Percentiles rank a stretch among this genome's conserved stretches.
Evolutionary conservation across 2,113 vertebrate genomes (phyloP).

Genomic region (Nerophis ophidion): DNA sequence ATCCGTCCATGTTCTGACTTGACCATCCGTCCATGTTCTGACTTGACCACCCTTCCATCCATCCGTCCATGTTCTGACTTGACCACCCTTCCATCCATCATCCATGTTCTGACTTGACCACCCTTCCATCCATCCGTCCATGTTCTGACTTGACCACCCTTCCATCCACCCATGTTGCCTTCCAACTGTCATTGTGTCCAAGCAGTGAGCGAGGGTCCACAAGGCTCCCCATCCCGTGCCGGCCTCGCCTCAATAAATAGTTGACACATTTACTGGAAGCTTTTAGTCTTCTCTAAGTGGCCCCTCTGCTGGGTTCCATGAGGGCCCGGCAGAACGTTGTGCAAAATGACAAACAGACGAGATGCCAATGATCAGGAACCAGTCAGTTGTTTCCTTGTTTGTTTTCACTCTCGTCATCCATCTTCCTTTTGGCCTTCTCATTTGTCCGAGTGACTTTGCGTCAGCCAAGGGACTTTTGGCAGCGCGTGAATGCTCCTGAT

Average conservation of each 20-base stretch:
- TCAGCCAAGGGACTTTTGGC: constrained; percentile 54
- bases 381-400: constrained; percentile 59
- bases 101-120: too few relatives aligned
- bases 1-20: too few relatives aligned
- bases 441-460: constrained; percentile 55
- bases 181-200: constrained; percentile 60
- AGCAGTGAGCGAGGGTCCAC: constrained; percentile 68
- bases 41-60: too few relatives aligned
- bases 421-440: constrained; percentile 43
- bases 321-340: constrained; percentile 61
- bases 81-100: too few relatives aligned
- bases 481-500: constrained; percentile 63
- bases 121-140: too few relatives aligned
- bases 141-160: too few relatives aligned
- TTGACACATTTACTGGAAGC: constrained; percentile 74
- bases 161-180: constrained; percentile 35
- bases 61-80: too few relatives aligned
- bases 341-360: constrained; percentile 74
- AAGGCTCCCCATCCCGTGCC: constrained; percentile 41
- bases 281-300: constrained; percentile 73
- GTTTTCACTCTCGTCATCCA: constrained; percentile 34
- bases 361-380: constrained; percentile 64
- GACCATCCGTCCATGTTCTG: too few relatives aligned
- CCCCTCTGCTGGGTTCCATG: constrained; percentile 64
- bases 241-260: constrained; percentile 60